These are phyloP conservation scores for Taurulus bubalis DNA, from an alignment of 2,113 vertebrate genomes.

Conservation along the genomic window DNA sequence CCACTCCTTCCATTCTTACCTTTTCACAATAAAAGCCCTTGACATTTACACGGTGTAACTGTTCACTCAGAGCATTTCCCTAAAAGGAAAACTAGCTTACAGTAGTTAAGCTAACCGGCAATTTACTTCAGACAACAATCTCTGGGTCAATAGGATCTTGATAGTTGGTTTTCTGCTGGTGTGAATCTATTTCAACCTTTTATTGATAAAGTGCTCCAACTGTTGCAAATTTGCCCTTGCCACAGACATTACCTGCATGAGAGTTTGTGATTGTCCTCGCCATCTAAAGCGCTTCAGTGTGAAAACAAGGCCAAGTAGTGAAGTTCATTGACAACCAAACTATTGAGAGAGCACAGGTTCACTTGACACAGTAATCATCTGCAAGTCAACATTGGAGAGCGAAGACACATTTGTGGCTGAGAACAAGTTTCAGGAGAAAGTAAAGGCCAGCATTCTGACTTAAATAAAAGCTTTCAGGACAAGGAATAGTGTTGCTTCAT, in stretches of 20 bases:
- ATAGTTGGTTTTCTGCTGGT: background rate
- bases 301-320: background rate
- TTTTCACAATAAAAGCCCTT: background rate
- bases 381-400: background rate
- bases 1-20: background rate
- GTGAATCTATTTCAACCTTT: background rate
- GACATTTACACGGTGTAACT: background rate
- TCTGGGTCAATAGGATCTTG: background rate
- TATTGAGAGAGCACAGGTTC: background rate
- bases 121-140: background rate
- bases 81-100: no score
- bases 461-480: background rate
- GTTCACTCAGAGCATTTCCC: no score
- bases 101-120: background rate
- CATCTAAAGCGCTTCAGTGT: background rate
- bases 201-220: background rate
- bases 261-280: background rate
- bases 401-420: background rate
- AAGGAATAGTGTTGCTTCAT: background rate
- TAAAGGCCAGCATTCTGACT: background rate
- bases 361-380: background rate
- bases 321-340: constrained; percentile 1
- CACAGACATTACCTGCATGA: background rate
- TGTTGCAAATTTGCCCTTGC: background rate
- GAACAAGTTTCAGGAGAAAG: background rate